Conservation (phyloP, 2,113 vertebrate genomes). For the Rhagologus leucostigma region DNA sequence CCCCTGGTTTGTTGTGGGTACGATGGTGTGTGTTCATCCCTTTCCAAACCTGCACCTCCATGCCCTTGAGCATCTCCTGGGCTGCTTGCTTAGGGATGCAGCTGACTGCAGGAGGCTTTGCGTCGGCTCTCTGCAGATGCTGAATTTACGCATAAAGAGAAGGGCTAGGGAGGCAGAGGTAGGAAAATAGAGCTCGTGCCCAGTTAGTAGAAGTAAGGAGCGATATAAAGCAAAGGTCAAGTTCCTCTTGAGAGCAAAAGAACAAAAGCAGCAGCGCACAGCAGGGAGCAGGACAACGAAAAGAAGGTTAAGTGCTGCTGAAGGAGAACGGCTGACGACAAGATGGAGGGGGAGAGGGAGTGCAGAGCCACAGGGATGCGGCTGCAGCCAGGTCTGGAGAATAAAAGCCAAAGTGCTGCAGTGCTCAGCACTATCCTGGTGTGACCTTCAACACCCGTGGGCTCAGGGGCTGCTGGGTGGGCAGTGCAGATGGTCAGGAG, state of each 20-base stretch:
- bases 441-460: rapidly evolving
- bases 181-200: background rate
- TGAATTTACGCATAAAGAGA: background rate
- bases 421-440: background rate
- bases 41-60: background rate
- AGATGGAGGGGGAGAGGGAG: constrained; percentile 9
- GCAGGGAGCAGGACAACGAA: background rate
- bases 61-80: background rate
- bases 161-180: background rate
- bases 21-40: background rate
- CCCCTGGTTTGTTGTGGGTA: background rate
- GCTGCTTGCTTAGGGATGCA: background rate
- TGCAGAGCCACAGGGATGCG: background rate
- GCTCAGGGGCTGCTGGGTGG: background rate
- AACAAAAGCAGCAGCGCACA: background rate
- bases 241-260: background rate
- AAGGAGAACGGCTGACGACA: background rate
- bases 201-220: background rate
- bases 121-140: background rate
- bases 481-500: background rate
- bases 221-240: background rate
- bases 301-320: background rate
- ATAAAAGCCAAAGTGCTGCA: background rate
- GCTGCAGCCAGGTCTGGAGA: background rate
- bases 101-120: background rate